Evolutionary conservation across 2,888 invertebrate genomes (phyloP), one percentile per base, ranked within the genome.

Genomic region (Pyrgus malvae): DNA sequence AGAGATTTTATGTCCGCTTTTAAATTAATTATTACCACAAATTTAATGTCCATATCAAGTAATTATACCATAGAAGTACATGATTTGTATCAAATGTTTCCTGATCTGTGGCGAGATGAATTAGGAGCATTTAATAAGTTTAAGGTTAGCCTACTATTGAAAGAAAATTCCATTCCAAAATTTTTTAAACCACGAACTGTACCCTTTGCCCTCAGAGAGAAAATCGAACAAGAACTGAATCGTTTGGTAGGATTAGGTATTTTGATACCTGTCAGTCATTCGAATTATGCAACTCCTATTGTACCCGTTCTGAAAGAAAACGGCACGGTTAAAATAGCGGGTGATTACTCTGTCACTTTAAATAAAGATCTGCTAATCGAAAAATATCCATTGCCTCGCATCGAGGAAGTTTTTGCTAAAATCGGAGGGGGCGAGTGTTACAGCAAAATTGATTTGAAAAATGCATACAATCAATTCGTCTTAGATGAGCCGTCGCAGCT

Each of bases 351-450:
- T n/a, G 55, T 64, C 5, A 69, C 67, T 0, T 25, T 66, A 46
- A 72, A 69, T 50, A 63, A 64, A 44, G 58, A 57, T 41, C 38
- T 72, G 17, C 48, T 58, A 17, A 64, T 69, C 14, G 70, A 70
- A 14, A 62, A 59, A n/a, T 65, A 65, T 8, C 62, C 63, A 0
- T 14, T 67, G n/a, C 63, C 67, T 8, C 12, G 60, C n/a, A 63
- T 64, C 9, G 64, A 64, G n/a, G 64, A 64, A 12, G 59, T 65
- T 2, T 67, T 65, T 49, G 53, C 65, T 9, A 63, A 63, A 29
- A 23, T 67, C 7, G 56, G 61, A 0, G 62, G 60, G 0, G 64
- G 62, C 0, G 41, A 62, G 17, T 19, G 25, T 3, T 66, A 63
- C 19, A 58, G 19, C 17, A 63, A 62, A 53, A 49, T 64, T 2